These are phyloP conservation scores for Callosobruchus maculatus DNA, from an alignment of 2,888 invertebrate species.

Conservation along the genomic window DNA sequence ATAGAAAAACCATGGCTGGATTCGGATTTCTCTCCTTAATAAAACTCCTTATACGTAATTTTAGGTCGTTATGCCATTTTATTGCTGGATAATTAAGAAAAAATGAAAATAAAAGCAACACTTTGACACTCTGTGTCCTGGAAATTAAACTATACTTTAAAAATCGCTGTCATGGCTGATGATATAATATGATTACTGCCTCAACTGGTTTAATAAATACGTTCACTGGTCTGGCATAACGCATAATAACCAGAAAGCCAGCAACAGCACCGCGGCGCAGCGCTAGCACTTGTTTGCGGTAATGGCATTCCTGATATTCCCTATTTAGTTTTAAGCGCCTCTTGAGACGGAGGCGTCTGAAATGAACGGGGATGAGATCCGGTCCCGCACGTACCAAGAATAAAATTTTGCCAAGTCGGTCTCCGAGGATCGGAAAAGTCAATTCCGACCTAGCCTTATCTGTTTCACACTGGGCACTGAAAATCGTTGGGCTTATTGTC, in stretches of 20 bases:
- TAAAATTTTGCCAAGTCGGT: not conserved
- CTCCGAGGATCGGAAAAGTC: not conserved
- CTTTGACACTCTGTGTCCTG: too few species aligned
- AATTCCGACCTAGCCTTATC: not conserved
- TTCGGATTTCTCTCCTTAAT: too few species aligned
- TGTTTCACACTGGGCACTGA: not conserved
- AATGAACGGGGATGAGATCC: not conserved
- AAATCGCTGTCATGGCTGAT: not conserved
- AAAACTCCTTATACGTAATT: too few species aligned
- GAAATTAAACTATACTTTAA: too few species aligned
- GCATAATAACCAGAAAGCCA: too few species aligned
- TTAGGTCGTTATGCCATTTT: too few species aligned
- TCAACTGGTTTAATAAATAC: not conserved
- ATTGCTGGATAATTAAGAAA: too few species aligned
- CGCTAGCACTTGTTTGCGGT: not conserved
- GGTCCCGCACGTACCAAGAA: not conserved
- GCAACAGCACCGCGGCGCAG: too few species aligned
- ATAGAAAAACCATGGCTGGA: too few species aligned
- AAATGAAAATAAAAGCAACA: too few species aligned
- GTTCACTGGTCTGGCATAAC: not conserved
- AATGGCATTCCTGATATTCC: not conserved
- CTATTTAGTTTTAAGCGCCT: not conserved
- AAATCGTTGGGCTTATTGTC: too few species aligned
- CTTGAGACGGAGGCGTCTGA: not conserved
- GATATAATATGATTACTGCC: not conserved